Evolutionary conservation across 2,113 vertebrate species (phyloP), one percentile per base, ranked within the genome.

Genomic region (Athene noctua): DNA sequence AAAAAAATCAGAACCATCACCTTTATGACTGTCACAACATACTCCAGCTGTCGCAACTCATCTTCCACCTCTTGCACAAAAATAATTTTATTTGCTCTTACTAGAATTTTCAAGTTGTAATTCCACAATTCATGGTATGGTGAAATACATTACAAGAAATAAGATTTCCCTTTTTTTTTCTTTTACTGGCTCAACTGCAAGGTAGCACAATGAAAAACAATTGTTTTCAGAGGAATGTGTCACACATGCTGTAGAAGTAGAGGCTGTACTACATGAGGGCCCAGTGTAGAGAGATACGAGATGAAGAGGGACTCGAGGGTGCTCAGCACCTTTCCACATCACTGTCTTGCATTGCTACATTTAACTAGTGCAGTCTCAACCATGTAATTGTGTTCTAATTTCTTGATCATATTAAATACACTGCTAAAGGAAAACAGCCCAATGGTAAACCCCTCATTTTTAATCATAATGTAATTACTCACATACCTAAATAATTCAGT

Each of bases 41-140:
- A 42, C 5, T 40, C n/a, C 4, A 1, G 7, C 59, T 46, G 30
- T n/a, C 5, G 11, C 1, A 2, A 74, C 58, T 79, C 10, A 5
- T 51, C 26, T 62, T 42, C 36, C 6, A 13, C 30, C 3, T 77
- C 83, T 65, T 73, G 5, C 40, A 92, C 5, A 13, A 65, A 79
- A 88, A 40, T 9, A 54, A 25, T 58, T 86, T 29, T 47, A 61
- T 86, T 86, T 73, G 10, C 14, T 71, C 2, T 34, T 40, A 32
- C 11, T 36, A 13, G 42, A 73, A 19, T 12, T 92, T 80, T 87
- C 52, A 58, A 84, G 84, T 34, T 61, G 11, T 10, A 40, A 30
- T 86, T 83, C 36, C 36, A 86, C 47, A 94, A 68, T 54, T 84
- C 21, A 38, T 29, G 20, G 10, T 13, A 38, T 58, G 13, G 27